Base-by-base conservation (phyloP, 2,888 invertebrate genomes). In the Anaspis maculata region DNA sequence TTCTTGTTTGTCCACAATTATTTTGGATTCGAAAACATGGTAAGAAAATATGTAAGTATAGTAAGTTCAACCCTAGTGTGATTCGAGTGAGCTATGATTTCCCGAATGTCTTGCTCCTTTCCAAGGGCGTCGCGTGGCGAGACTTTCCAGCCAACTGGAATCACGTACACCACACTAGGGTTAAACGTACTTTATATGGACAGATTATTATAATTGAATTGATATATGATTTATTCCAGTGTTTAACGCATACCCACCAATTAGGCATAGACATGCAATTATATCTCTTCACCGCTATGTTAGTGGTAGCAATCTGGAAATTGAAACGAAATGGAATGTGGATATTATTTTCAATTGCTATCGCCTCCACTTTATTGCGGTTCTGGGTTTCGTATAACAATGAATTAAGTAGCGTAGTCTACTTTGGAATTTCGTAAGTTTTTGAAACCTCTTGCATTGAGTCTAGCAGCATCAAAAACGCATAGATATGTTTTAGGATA, bases 11-110 rank as follows among this genome's bases (percentile, higher is more conserved):
- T 79, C 31, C 79, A 79, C 49, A 79, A 79, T 54, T 78, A 77
- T 51, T 79, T 74, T 52, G 78, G 78, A 13, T 79, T 79, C 50
- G 73, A 76, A 51, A 73, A 78, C 48, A 78, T 79, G 76, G 76
- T 74, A 62, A 32, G 10, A 24, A 10, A 24, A 24, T 19, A 19
- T n/a, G n/a, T n/a, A n/a, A n/a, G n/a, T n/a, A n/a, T n/a, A n/a
- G n/a, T n/a, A n/a, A n/a, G n/a, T n/a, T n/a, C n/a, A n/a, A n/a
- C n/a, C n/a, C n/a, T n/a, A n/a, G n/a, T n/a, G n/a, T n/a, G n/a
- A n/a, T n/a, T n/a, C n/a, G n/a, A n/a, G n/a, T n/a, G n/a, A n/a
- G n/a, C n/a, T n/a, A n/a, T n/a, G n/a, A n/a, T n/a, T n/a, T n/a
- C n/a, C n/a, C n/a, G n/a, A n/a, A n/a, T n/a, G n/a, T n/a, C n/a